phyloP scores from a whole-genome alignment of 2,888 invertebrate genomes.

The Dicyrtomina minuta region DNA sequence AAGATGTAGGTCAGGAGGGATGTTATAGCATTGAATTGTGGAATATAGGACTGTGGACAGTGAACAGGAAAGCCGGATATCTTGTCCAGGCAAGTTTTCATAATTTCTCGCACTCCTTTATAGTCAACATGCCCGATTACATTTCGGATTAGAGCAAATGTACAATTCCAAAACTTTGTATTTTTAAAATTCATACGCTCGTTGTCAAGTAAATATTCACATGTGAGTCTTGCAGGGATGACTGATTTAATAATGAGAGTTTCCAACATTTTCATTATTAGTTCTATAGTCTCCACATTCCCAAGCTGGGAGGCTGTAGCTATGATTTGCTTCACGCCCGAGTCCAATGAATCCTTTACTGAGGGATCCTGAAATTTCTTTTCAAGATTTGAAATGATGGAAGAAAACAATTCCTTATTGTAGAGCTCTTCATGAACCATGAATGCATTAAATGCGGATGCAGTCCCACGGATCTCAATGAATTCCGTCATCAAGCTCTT shows the following conservation, averaged over 20 bases:
- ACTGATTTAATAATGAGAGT: constrained; percentile 71
- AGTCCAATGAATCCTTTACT: constrained; percentile 71
- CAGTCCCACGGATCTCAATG: constrained; percentile 72
- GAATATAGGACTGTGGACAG: constrained; percentile 76
- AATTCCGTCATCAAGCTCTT: constrained; percentile 49
- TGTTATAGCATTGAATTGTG: constrained; percentile 77
- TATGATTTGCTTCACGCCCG: constrained; percentile 73
- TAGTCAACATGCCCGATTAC: constrained; percentile 91
- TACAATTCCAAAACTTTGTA: constrained; percentile 85
- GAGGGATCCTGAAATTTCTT: constrained; percentile 66
- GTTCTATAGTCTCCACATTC: constrained; percentile 72
- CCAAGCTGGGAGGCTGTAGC: constrained; percentile 71
- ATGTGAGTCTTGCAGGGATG: constrained; percentile 72
- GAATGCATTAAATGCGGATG: constrained; percentile 86
- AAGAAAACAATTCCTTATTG: constrained; percentile 40
- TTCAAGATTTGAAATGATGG: constrained; percentile 58
- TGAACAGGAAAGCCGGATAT: constrained; percentile 76
- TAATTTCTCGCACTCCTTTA: constrained; percentile 89
- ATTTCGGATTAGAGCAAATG: constrained; percentile 78
- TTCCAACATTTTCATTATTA: constrained; percentile 74
- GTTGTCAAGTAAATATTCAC: constrained; percentile 79
- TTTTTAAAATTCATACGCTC: constrained; percentile 80
- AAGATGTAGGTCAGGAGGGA: constrained; percentile 85
- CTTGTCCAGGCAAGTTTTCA: constrained; percentile 90
- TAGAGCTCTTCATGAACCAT: constrained; percentile 64